Conservation (phyloP, 2,797 vertebrate genomes). For the Valencia hispanica region DNA sequence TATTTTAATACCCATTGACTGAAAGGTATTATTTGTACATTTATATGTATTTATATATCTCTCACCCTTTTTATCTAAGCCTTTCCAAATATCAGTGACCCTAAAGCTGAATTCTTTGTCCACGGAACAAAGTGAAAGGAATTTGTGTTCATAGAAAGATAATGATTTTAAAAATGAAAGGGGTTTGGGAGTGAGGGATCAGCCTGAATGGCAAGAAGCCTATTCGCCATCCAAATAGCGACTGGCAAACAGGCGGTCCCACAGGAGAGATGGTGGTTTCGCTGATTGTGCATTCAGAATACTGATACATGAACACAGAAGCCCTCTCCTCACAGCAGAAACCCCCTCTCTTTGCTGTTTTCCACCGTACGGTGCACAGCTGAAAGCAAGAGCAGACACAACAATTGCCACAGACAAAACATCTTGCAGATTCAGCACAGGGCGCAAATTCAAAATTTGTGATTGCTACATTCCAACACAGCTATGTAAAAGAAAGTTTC, state of each 20-base stretch:
- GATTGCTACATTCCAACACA: conserved; percentile 4
- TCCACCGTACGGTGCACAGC: conserved; percentile 16
- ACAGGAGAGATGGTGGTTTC: conserved; percentile 65
- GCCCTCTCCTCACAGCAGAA: conserved; percentile 28
- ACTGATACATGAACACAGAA: conserved; percentile 67
- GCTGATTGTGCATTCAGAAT: conserved; percentile 78
- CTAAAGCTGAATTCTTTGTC: conserved; percentile 17
- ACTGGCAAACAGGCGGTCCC: conserved; percentile 65
- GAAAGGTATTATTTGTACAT: background rate
- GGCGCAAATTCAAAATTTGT: background rate
- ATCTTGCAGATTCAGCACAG: conserved; percentile 8
- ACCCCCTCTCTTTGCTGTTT: conserved; percentile 12
- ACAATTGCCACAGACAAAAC: conserved; percentile 55
- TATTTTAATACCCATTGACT: background rate
- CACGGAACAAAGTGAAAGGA: conserved; percentile 24
- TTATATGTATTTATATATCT: background rate
- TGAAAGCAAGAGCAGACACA: conserved; percentile 58
- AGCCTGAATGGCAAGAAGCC: conserved; percentile 70
- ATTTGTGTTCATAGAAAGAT: conserved; percentile 51
- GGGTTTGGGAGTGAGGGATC: conserved; percentile 4
- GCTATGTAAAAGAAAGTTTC: background rate
- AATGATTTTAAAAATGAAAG: conserved; percentile 30
- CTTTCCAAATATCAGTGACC: conserved; percentile 20
- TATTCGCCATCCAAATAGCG: conserved; percentile 74
- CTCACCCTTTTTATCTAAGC: conserved; percentile 7